These are phyloP conservation scores for Neria commutata DNA, from an alignment of 2,888 invertebrate species.

Conservation along the genomic window DNA sequence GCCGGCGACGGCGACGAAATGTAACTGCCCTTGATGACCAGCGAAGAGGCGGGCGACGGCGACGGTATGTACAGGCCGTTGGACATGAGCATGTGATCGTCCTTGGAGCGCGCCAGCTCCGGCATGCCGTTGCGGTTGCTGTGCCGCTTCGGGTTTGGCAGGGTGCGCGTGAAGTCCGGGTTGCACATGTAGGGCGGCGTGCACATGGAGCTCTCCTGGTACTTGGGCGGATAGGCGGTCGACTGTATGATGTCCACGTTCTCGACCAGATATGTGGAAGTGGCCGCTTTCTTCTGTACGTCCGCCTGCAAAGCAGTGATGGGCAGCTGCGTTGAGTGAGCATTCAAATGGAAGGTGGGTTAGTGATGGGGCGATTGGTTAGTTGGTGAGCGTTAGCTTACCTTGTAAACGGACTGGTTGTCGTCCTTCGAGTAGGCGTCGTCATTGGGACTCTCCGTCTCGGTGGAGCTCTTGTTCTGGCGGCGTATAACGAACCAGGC, in stretches of 20 bases:
- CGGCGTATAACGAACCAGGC: slow-evolving; percentile 58
- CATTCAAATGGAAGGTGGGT: no score
- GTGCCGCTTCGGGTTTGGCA: slow-evolving; percentile 57
- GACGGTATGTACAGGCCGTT: slow-evolving; percentile 58
- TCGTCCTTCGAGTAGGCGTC: slow-evolving; percentile 59
- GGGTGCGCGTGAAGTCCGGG: slow-evolving; percentile 57
- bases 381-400: slow-evolving; percentile 26
- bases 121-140: slow-evolving; percentile 49
- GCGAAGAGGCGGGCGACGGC: slow-evolving; percentile 56
- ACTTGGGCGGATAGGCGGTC: slow-evolving; percentile 57
- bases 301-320: slow-evolving; percentile 56
- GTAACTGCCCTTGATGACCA: slow-evolving; percentile 58
- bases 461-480: slow-evolving; percentile 53
- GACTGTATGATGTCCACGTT: slow-evolving; percentile 59
- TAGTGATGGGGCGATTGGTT: not conserved
- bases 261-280: slow-evolving; percentile 57
- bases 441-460: slow-evolving; percentile 53
- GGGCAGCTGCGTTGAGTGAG: slow-evolving; percentile 45
- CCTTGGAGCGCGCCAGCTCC: slow-evolving; percentile 51
- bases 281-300: slow-evolving; percentile 57
- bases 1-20: slow-evolving; percentile 59
- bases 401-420: slow-evolving; percentile 58
- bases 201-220: slow-evolving; percentile 58
- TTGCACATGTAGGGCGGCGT: slow-evolving; percentile 56
- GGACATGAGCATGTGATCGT: slow-evolving; percentile 58